These are phyloP conservation scores for Hormaphis cornu DNA, from an alignment of 1,140 invertebrate species.

Conservation along the genomic window DNA sequence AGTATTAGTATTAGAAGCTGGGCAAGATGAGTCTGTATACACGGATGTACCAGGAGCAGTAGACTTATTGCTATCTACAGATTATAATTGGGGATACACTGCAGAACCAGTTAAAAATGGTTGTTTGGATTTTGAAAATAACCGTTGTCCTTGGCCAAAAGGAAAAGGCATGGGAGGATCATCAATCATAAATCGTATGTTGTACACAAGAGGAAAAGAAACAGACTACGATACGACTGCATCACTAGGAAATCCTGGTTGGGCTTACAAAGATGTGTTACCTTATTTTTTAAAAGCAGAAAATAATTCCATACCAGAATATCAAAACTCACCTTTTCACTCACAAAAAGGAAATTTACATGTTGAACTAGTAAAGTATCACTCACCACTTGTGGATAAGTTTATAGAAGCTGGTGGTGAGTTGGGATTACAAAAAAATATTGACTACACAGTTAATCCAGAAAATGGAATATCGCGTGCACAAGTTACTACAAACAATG, in stretches of 20 bases:
- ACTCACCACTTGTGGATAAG: constrained; percentile 46
- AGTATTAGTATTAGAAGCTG: constrained; percentile 52
- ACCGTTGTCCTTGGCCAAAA: constrained; percentile 36
- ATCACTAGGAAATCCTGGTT: constrained; percentile 67
- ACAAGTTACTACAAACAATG: constrained; percentile 53
- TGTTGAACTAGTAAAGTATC: constrained; percentile 54
- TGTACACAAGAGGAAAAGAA: constrained; percentile 61
- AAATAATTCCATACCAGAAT: constrained; percentile 45
- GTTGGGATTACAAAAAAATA: constrained; percentile 45
- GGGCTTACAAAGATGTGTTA: constrained; percentile 73
- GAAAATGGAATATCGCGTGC: constrained; percentile 54
- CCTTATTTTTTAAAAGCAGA: constrained; percentile 77
- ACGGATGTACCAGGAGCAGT: constrained; percentile 57
- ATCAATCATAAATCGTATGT: constrained; percentile 71
- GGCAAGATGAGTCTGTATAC: constrained; percentile 57
- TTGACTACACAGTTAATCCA: constrained; percentile 48
- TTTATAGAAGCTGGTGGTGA: constrained; percentile 49
- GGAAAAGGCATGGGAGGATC: constrained; percentile 55
- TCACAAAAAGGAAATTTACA: constrained; percentile 56
- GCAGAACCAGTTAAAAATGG: constrained; percentile 54
- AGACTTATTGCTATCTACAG: constrained; percentile 47
- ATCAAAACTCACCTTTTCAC: constrained; percentile 51
- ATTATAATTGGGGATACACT: constrained; percentile 59
- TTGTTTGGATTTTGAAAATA: constrained; percentile 43
- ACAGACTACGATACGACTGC: constrained; percentile 63